Conservation (phyloP, 2,888 invertebrate genomes). For the Allophyes oxyacanthae region DNA sequence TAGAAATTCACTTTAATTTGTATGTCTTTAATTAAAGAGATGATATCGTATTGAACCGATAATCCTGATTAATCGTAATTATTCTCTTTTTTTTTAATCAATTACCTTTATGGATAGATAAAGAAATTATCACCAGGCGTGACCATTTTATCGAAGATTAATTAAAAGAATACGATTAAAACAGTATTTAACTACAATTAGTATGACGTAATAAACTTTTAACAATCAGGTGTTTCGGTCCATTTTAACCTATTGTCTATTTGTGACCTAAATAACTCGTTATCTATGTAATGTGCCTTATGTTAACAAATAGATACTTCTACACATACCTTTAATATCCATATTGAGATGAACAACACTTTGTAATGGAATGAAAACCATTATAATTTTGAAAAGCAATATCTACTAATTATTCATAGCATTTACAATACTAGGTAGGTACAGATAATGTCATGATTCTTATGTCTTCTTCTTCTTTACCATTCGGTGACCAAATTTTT, state of each 20-base stretch:
- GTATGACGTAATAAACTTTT: constrained; percentile 17
- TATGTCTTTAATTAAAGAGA: too few species aligned
- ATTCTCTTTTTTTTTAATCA: constrained; percentile 49
- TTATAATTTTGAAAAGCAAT: too few species aligned
- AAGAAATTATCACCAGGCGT: constrained; percentile 65
- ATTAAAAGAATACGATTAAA: constrained; percentile 6
- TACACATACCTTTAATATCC: too few species aligned
- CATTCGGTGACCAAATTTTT: too few species aligned
- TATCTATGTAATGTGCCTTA: constrained; percentile 19
- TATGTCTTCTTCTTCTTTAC: too few species aligned
- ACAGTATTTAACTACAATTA: constrained; percentile 4
- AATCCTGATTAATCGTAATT: constrained; percentile 23
- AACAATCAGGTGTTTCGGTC: constrained; percentile 18
- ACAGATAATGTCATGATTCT: too few species aligned
- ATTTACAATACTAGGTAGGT: too few species aligned
- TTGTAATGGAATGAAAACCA: too few species aligned
- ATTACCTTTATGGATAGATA: constrained; percentile 52
- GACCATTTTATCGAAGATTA: constrained; percentile 68
- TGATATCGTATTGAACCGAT: constrained; percentile 22
- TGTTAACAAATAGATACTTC: constrained; percentile 1
- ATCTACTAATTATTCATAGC: too few species aligned
- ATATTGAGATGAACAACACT: too few species aligned
- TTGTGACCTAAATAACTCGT: constrained; percentile 39
- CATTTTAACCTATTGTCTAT: constrained; percentile 11
- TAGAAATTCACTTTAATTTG: too few species aligned